Evolutionary conservation across 2,113 vertebrate genomes (phyloP).

Genomic region (Crotalus helleri): DNA sequence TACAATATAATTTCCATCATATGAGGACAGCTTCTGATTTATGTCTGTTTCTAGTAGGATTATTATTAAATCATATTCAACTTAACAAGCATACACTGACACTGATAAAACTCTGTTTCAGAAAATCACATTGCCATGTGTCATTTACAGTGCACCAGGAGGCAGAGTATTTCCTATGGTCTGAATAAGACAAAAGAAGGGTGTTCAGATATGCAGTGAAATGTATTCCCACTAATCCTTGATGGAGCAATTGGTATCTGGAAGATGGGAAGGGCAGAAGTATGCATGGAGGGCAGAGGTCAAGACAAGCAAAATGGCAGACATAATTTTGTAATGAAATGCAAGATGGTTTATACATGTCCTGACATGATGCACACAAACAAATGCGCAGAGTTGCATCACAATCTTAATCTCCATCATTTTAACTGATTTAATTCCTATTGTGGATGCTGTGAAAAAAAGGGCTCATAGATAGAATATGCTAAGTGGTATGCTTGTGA

Average conservation of each 20-base stretch:
- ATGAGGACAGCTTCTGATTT: neutral
- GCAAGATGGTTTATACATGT: neutral
- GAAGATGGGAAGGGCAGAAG: neutral
- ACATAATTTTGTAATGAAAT: neutral
- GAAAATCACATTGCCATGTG: neutral
- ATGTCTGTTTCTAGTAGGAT: neutral
- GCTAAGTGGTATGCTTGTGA: neutral
- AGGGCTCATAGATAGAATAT: neutral
- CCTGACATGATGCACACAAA: neutral
- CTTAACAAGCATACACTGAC: neutral
- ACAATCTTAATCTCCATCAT: neutral
- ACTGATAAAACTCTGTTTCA: neutral
- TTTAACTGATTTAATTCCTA: neutral
- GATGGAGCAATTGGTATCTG: neutral
- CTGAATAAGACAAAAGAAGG: neutral
- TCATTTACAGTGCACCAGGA: neutral
- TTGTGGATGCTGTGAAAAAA: neutral
- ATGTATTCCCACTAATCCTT: neutral
- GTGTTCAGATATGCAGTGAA: neutral
- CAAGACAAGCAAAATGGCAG: neutral
- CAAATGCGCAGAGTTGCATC: neutral
- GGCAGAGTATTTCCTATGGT: neutral
- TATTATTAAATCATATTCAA: neutral
- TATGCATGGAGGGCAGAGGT: neutral
- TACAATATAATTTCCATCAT: neutral